Percentiles rank a stretch among this genome's conserved stretches.
Evolutionary conservation across 2,888 invertebrate genomes (phyloP).

Genomic region (Poecilus cupreus): DNA sequence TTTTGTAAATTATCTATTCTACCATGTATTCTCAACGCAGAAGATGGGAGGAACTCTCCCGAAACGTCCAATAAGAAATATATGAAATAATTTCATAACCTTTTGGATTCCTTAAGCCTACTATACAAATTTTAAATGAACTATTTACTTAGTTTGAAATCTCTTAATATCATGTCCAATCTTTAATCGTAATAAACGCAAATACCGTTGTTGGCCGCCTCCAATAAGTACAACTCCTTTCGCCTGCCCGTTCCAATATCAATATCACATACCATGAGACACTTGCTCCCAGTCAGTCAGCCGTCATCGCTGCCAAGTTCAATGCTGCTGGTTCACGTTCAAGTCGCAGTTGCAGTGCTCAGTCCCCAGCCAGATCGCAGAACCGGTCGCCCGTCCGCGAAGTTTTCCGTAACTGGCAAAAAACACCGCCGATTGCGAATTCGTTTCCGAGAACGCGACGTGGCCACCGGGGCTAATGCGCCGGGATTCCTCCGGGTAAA

Average conservation of each 20-base stretch:
- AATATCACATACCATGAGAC: background rate
- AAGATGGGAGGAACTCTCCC: too few relatives aligned
- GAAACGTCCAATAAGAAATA: too few relatives aligned
- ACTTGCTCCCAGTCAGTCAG: background rate
- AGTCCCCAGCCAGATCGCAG: background rate
- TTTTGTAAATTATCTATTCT: too few relatives aligned
- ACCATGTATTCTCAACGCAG: too few relatives aligned
- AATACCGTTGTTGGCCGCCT: too few relatives aligned
- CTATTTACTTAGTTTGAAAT: too few relatives aligned
- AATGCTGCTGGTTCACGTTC: background rate
- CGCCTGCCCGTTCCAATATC: background rate
- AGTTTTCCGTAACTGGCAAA: conserved; percentile 7
- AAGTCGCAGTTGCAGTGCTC: background rate
- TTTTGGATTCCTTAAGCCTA: too few relatives aligned
- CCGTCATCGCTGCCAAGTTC: background rate
- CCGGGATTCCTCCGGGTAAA: conserved; percentile 10
- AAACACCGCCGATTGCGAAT: background rate
- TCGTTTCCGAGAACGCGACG: conserved; percentile 13
- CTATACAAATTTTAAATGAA: too few relatives aligned
- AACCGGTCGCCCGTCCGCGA: conserved; percentile 6
- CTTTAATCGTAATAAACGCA: too few relatives aligned
- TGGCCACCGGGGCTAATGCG: background rate
- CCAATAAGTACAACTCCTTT: too few relatives aligned
- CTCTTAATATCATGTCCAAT: too few relatives aligned
- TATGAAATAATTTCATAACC: too few relatives aligned